Base-by-base conservation (phyloP, 2,113 vertebrate genomes). In the Pygoscelis antarcticus region DNA sequence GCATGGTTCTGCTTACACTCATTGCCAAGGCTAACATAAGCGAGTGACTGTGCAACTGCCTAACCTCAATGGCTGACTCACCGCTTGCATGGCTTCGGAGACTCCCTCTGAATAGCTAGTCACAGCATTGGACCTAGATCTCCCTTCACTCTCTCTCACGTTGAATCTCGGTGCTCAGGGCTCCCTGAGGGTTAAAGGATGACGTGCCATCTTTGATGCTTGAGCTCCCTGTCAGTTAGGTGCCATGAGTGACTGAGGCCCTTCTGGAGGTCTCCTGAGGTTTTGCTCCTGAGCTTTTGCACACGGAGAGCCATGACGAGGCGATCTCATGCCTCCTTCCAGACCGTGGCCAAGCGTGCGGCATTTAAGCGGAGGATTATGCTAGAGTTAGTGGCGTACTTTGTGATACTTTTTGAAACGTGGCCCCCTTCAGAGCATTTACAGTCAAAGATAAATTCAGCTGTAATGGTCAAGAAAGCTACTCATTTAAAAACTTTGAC, bases 201-300 rank as follows among this genome's bases (percentile, higher is more conserved):
- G 71, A 8, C 0, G 0, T 47, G 36, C 44, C 49, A 2, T 49
- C 34, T n/a, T 42, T 32, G 51, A 1, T 34, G 40, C 49, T 27
- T 17, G 29, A 87, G 40, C 44, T 78, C 27, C 40, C 42, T 64
- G 60, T 66, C 65, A 58, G 17, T 58, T 36, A 44, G 57, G 30
- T 44, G 42, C 27, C 26, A 7, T 30, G 46, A 55, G 52, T 54
- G 78, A 51, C 16, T 22, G 15, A 42, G 44, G 49, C 22, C 42
- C 51, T 70, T 88, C 22, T 61, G n/a, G 66, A 71, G 16, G 17
- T 42, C 70, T 72, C 49, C 60, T 44, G 36, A 69, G 30, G 10
- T 60, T 60, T 46, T 76, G 38, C 51, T 82, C 22, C 74, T 13
- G 49, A 70, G 72, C 25, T 60, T 57, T 89, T 60, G 49, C 55